Evolutionary conservation across 2,113 vertebrate genomes (phyloP).

Genomic region (Cynopterus brachyotis): DNA sequence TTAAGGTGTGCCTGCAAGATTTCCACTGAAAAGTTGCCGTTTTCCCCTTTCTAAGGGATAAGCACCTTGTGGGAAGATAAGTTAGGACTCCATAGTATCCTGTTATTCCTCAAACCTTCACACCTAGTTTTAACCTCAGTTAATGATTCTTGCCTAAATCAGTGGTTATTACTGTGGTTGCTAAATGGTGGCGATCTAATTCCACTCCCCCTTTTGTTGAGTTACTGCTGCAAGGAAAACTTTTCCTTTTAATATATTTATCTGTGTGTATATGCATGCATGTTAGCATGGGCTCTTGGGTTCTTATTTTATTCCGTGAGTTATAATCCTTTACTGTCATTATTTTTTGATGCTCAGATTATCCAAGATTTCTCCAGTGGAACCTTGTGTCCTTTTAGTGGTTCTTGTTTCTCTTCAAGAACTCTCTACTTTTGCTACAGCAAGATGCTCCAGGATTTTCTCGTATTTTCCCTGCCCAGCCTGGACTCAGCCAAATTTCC

Average conservation of each 20-base stretch:
- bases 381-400: neutral
- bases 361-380: neutral
- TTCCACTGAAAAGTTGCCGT: neutral
- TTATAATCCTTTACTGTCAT: neutral
- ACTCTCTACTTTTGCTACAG: neutral
- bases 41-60: neutral
- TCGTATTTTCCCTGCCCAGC: neutral
- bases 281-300: neutral
- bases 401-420: neutral
- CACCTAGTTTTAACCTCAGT: neutral
- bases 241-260: neutral
- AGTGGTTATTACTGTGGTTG: neutral
- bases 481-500: neutral
- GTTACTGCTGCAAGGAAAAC: neutral
- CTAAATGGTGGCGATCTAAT: neutral
- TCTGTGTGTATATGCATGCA: too few relatives aligned
- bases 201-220: neutral
- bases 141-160: neutral
- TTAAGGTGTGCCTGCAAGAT: neutral
- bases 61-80: neutral
- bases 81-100: neutral
- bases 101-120: neutral
- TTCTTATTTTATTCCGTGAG: neutral
- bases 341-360: neutral
- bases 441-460: neutral